Evolutionary conservation across 2,113 vertebrate genomes (phyloP), one percentile per base, ranked within the genome.

Genomic region (Onychostoma macrolepis): DNA sequence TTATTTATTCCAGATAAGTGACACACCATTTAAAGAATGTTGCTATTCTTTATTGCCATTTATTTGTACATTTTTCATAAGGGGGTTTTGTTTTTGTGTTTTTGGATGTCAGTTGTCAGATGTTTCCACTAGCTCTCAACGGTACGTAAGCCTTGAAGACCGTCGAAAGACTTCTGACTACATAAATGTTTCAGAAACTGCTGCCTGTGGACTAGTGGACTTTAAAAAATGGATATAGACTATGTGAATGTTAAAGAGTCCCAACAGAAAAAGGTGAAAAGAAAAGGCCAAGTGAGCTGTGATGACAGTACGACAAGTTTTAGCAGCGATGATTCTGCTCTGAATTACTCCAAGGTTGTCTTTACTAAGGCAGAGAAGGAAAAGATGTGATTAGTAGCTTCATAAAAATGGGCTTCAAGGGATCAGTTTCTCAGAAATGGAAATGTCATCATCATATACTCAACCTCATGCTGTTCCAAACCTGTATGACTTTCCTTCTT

Each of bases 331-430:
- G 80, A 75, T 1, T 28, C 75, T 24, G 50, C 65, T 26, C 5
- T 90, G 2, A 85, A 88, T 80, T 90, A 90, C 74, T 33, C 38
- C 28, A 50, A 2, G 4, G 56, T 90, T 45, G 87, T 90, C 6
- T 87, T 88, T 78, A 82, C 50, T n/a, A 72, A 87, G 33, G 2
- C 12, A 19, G 13, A 63, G 8, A 43, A 45, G n/a, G 45, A 19
- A 41, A 80, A 24, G 3, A 26, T 61, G 11, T n/a, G 2, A 61
- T 78, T 3, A 12, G 1, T 65, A 65, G 33, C 33, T 69, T 71
- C 19, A 71, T 19, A 9, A 15, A 58, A 65, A 65, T 15, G 2
- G 4, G 11, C 61, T 65, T 65, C 28, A 36, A 71, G 0, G 30
- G 17, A 36, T 36, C 28, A 36, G 3, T 38, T 0, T 4, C 17